Evolutionary conservation across 2,113 vertebrate genomes (phyloP), one percentile per base, ranked within the genome.

Genomic region (Corydoras sp.): DNA sequence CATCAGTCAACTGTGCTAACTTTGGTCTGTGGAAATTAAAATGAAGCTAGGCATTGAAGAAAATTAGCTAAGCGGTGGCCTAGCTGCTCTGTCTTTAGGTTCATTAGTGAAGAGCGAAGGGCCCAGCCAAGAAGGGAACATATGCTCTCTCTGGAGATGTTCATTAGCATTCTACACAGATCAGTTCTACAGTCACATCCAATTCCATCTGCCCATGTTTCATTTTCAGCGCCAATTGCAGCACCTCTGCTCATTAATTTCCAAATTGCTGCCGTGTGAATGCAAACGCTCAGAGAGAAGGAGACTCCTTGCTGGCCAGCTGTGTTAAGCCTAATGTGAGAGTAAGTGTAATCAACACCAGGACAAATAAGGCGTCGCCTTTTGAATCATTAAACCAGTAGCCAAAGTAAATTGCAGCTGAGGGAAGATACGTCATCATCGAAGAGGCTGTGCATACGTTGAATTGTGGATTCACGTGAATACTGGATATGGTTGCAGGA

Each of bases 61-160:
- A 73, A 73, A 72, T 61, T 53, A 53, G 51, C 51, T 53, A 12
- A 53, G 51, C 51, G 13, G 66, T 35, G 51, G 62, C 59, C 53
- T 71, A 53, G 51, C 50, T 63, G 43, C 32, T 73, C 66, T 66
- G 77, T 73, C 71, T 62, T 73, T 69, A 66, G 66, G 65, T 66
- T 76, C 56, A 76, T 75, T 78, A 75, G 69, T 12, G 24, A 58
- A 61, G n/a, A 79, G 55, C 55, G 62, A 71, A 63, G 72, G 65
- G 56, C 72, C 72, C 72, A 68, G 60, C 69, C 72, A 78, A 55
- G 70, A 75, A 54, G 32, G 70, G 43, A 79, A 72, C 77, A 79
- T 75, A 73, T 76, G 77, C 77, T 76, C 65, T 73, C 62, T 73
- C 77, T 73, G 73, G 77, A 79, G 77, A 79, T 68, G 49, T 79